Percentiles rank a stretch among this genome's conserved stretches.
Evolutionary conservation across 1,140 invertebrate genomes (phyloP).

Genomic region (Nasonia longicornis): DNA sequence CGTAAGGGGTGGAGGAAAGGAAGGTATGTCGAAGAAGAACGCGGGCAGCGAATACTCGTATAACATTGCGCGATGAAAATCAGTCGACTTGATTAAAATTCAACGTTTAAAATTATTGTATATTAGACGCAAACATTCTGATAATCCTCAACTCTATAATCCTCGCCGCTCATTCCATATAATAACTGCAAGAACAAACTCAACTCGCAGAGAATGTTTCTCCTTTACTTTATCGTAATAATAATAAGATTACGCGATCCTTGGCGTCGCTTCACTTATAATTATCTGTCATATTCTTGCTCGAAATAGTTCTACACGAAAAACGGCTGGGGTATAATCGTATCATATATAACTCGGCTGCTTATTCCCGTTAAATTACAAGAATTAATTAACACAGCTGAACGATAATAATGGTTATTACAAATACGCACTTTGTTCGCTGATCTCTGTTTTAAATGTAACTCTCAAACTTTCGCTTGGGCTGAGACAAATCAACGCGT

Average conservation of each 20-base stretch:
- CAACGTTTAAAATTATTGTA: constrained; percentile 38
- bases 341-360: no score
- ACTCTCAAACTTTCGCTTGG: background rate
- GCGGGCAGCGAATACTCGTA: constrained; percentile 37
- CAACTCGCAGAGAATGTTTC: constrained; percentile 27
- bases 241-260: background rate
- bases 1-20: constrained; percentile 43
- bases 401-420: background rate
- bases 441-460: background rate
- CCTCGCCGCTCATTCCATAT: background rate
- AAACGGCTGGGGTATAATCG: background rate
- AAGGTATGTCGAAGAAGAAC: constrained; percentile 27
- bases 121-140: constrained; percentile 31
- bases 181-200: constrained; percentile 5
- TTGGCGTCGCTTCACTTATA: constrained; percentile 40
- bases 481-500: background rate
- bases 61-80: constrained; percentile 49
- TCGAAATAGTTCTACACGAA: background rate
- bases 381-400: background rate
- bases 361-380: background rate
- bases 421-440: background rate
- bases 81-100: constrained; percentile 33
- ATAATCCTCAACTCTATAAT: background rate
- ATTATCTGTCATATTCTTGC: constrained; percentile 14
- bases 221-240: background rate